These are phyloP conservation scores for Thunnus albacares DNA, from an alignment of 2,797 vertebrate species.

Conservation along the genomic window DNA sequence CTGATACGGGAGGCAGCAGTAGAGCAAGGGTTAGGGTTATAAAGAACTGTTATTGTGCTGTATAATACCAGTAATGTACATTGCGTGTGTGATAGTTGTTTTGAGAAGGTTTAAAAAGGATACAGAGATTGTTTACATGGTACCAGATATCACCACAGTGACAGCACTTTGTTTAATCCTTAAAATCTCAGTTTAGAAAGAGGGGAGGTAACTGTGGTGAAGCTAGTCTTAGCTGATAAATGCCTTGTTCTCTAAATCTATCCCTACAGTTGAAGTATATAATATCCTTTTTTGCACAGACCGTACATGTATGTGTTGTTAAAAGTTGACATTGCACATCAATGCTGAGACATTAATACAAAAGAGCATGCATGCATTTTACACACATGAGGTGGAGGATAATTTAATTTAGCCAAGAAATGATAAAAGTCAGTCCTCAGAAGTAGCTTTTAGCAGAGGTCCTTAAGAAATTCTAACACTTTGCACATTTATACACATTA, in stretches of 20 bases:
- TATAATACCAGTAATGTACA: slow-evolving; percentile 1
- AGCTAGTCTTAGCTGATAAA: neutral
- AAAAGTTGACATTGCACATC: neutral
- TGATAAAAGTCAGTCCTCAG: neutral
- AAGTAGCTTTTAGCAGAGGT: too few relatives aligned
- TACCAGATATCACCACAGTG: slow-evolving; percentile 1
- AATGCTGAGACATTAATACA: neutral
- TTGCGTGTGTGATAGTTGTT: slow-evolving; percentile 19
- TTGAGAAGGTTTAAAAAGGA: slow-evolving; percentile 6
- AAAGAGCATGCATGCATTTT: neutral
- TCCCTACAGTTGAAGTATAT: neutral
- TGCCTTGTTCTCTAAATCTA: neutral
- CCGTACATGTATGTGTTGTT: neutral
- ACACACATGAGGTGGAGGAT: too few relatives aligned
- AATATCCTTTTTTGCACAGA: neutral
- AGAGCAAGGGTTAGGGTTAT: too few relatives aligned
- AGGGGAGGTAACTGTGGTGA: slow-evolving; percentile 2
- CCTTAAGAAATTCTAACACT: neutral
- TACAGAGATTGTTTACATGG: slow-evolving; percentile 10
- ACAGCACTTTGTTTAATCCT: slow-evolving; percentile 25
- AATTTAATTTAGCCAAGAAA: too few relatives aligned
- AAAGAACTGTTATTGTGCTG: neutral
- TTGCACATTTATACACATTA: neutral
- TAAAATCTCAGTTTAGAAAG: slow-evolving; percentile 8
- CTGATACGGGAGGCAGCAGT: neutral